phyloP scores from a whole-genome alignment of 2,113 vertebrate genomes.

The Podarcis raffonei region DNA sequence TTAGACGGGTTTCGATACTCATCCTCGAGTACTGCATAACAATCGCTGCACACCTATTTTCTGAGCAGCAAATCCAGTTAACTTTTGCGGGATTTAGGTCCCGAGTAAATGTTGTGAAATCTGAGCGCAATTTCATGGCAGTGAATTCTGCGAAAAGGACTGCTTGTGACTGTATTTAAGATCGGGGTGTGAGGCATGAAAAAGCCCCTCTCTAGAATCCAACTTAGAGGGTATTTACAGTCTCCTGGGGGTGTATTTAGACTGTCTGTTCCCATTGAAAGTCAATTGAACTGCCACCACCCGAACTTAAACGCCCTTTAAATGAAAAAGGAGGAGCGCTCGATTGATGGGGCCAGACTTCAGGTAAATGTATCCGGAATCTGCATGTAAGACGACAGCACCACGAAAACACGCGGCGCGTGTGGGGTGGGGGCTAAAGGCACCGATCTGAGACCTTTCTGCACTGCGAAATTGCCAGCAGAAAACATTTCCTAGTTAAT shows the following conservation, averaged over 20 bases:
- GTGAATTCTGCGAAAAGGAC: neutral
- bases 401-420: neutral
- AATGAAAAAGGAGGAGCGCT: neutral
- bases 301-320: neutral
- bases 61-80: neutral
- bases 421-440: too few relatives aligned
- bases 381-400: neutral
- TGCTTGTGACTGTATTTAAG: neutral
- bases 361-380: neutral
- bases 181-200: neutral
- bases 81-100: neutral
- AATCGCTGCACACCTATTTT: neutral
- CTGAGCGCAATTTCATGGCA: neutral
- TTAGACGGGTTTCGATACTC: neutral
- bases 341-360: neutral
- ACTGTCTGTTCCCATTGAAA: neutral
- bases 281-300: neutral
- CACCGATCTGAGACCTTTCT: too few relatives aligned
- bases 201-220: neutral
- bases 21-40: neutral
- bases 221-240: neutral
- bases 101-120: neutral
- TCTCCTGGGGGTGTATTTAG: neutral
- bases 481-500: neutral
- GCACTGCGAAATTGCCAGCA: neutral